phyloP scores from a whole-genome alignment of 2,888 invertebrate species.

The Cylindroiulus punctatus region DNA sequence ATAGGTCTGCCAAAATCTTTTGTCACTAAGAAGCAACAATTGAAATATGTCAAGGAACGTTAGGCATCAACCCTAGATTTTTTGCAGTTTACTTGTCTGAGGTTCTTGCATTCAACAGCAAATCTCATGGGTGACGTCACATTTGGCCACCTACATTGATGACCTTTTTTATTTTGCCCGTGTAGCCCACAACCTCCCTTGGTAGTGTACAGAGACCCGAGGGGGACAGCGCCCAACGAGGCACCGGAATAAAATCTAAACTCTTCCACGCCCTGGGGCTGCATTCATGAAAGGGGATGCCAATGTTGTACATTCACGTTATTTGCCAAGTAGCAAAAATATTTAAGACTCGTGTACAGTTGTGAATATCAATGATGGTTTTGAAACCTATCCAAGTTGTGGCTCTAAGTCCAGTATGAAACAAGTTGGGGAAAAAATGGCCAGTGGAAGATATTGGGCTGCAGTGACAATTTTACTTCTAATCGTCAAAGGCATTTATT shows the following conservation, averaged over 20 bases:
- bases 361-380: constrained; percentile 20
- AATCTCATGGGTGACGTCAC: background rate
- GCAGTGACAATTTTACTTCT: background rate
- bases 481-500: background rate
- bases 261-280: constrained; percentile 85
- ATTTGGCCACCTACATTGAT: constrained; percentile 36
- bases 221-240: constrained; percentile 70
- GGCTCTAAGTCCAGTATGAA: background rate
- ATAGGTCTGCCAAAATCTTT: background rate
- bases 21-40: too few relatives aligned
- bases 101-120: too few relatives aligned
- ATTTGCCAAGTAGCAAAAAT: constrained; percentile 3
- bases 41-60: too few relatives aligned
- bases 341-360: constrained; percentile 19
- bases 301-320: constrained; percentile 11
- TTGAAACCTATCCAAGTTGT: background rate
- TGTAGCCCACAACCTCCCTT: constrained; percentile 63
- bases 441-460: background rate
- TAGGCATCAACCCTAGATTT: too few relatives aligned
- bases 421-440: background rate
- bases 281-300: constrained; percentile 70
- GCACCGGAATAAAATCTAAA: constrained; percentile 79
- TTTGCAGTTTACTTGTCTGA: too few relatives aligned
- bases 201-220: constrained; percentile 64
- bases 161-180: constrained; percentile 61